Conservation (phyloP, 2,888 invertebrate genomes). For the Meghimatium bilineatum region DNA sequence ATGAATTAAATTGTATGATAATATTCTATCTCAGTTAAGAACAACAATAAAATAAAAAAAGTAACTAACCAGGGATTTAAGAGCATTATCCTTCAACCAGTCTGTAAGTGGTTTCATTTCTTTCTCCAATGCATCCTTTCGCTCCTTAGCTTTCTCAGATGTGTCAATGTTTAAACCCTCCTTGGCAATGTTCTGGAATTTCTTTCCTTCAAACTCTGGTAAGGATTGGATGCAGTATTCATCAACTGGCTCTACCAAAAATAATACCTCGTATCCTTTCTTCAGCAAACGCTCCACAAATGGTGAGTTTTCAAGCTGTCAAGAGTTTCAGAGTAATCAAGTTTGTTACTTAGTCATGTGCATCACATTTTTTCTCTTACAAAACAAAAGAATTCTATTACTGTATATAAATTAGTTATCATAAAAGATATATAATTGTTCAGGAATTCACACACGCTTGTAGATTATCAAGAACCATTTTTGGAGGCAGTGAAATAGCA, state of each 20-base stretch:
- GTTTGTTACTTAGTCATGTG: not conserved
- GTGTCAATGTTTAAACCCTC: conserved; percentile 92
- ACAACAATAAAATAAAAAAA: not conserved
- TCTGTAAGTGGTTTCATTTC: conserved; percentile 91
- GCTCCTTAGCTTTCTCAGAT: conserved; percentile 84
- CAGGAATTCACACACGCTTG: no score
- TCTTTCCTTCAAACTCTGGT: conserved; percentile 98
- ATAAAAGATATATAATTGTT: no score
- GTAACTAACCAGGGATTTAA: conserved; percentile 84
- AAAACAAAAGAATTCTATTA: no score
- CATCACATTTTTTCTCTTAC: no score
- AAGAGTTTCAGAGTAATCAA: not conserved
- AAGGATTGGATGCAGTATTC: conserved; percentile 97
- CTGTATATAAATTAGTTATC: no score
- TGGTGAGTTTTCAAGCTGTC: conserved; percentile 86
- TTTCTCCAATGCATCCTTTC: conserved; percentile 84
- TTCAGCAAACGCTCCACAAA: conserved; percentile 95
- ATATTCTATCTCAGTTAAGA: not conserved
- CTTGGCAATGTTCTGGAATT: conserved; percentile 98
- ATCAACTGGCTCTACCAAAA: conserved; percentile 96
- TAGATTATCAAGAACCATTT: no score
- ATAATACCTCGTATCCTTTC: conserved; percentile 96
- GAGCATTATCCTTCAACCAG: conserved; percentile 89
- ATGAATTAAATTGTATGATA: no score
- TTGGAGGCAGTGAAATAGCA: no score